Evolutionary conservation across 1,140 invertebrate species (phyloP), one percentile per base, ranked within the genome.

Genomic region (Venturia canescens): DNA sequence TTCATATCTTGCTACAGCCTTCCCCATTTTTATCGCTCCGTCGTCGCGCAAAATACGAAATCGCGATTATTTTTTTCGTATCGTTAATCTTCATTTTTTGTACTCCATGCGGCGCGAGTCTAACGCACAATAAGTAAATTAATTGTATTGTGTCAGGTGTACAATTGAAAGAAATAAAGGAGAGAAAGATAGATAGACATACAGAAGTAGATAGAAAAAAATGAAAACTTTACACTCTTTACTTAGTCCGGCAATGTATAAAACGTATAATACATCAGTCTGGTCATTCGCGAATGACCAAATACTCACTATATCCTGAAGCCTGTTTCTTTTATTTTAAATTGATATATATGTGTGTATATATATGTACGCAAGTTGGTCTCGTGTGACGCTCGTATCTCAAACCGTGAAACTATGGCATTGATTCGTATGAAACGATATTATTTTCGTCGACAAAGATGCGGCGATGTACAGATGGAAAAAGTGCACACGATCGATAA

Each of bases 191-290:
- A 66, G 9, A 66, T 1, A 66, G 23, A 66, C 3, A 27, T 3
- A 66, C 3, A 26, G n/a, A n/a, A n/a, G n/a, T n/a, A n/a, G n/a
- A n/a, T n/a, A n/a, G n/a, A 66, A 15, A 15, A 66, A 66, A 66
- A 66, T 66, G 53, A n/a, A n/a, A 57, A 57, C 88, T 90, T 87
- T 88, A 89, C 86, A 89, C 82, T 86, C 84, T 85, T 86, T 79
- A 34, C 48, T 81, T 88, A 88, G 85, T 86, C 84, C 84, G 85
- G 86, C 85, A 87, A 88, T 87, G 85, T 89, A 87, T 90, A 90
- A 74, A 89, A 89, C 86, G 81, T 90, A 90, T 90, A 88, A 88
- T 91, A 90, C 89, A 91, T 91, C 89, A 91, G 90, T 91, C 90
- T 87, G 89, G 88, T 87, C 87, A 85, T 63, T 74, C 66, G 67